Conservation (phyloP, 2,113 vertebrate genomes). For the Toxostoma redivivum region DNA sequence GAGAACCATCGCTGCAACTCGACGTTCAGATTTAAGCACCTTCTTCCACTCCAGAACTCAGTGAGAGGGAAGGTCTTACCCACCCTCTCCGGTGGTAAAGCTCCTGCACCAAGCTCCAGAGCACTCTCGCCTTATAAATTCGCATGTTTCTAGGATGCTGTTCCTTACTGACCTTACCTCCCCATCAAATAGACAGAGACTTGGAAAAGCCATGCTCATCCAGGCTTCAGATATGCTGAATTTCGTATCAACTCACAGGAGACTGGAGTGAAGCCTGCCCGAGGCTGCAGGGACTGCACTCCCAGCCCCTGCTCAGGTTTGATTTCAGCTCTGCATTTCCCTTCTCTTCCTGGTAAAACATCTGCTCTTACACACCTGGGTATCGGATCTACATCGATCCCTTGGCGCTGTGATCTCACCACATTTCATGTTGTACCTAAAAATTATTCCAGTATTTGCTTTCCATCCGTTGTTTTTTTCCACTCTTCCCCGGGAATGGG, state of each 20-base stretch:
- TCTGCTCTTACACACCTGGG: not conserved
- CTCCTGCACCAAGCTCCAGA: not conserved
- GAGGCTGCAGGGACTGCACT: not conserved
- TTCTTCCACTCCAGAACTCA: not conserved
- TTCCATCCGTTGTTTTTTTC: not conserved
- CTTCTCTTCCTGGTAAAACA: not conserved
- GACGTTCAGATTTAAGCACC: not conserved
- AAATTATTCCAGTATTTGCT: not conserved
- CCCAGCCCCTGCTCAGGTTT: not conserved
- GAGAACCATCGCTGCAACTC: not conserved
- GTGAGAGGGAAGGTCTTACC: not conserved
- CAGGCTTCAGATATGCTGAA: not conserved
- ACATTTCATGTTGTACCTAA: not conserved
- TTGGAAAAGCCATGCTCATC: not conserved
- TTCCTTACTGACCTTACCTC: not conserved
- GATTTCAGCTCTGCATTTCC: not conserved
- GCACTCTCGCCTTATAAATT: not conserved
- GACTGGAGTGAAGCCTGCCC: not conserved
- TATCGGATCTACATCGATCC: not conserved
- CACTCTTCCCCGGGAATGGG: not conserved
- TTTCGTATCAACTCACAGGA: not conserved
- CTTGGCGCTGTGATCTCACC: not conserved
- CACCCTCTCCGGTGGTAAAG: rapidly evolving
- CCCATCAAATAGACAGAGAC: not conserved
- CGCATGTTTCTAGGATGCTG: not conserved